Evolutionary conservation across 2,113 vertebrate genomes (phyloP).

Genomic region (Epinephelus cyanopodus): DNA sequence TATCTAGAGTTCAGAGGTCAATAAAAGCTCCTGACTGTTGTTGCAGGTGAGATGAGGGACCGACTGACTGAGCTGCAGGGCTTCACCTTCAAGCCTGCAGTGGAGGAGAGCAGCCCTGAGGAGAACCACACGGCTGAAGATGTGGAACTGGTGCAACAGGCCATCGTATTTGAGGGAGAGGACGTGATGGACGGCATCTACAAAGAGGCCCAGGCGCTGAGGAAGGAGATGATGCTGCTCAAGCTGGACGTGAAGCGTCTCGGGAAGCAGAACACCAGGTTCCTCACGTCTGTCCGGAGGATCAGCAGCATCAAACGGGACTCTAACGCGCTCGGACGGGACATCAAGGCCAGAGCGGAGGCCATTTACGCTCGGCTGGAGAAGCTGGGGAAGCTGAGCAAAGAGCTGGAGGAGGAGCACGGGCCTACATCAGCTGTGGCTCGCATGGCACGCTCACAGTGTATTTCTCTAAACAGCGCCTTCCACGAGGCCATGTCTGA

Average conservation of each 20-base stretch:
- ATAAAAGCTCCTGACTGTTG: slow-evolving; percentile 9
- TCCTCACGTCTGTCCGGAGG: slow-evolving; percentile 96
- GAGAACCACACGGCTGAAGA: slow-evolving; percentile 56
- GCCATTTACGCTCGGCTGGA: slow-evolving; percentile 89
- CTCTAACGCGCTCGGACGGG: slow-evolving; percentile 91
- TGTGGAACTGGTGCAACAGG: slow-evolving; percentile 59
- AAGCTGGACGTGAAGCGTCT: slow-evolving; percentile 90
- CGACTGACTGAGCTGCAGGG: slow-evolving; percentile 88
- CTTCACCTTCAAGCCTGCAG: slow-evolving; percentile 76
- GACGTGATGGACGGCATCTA: slow-evolving; percentile 88
- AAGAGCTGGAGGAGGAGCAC: slow-evolving; percentile 83
- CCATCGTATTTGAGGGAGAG: slow-evolving; percentile 89
- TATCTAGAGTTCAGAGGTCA: not conserved
- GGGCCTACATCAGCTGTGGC: slow-evolving; percentile 86
- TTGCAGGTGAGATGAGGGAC: slow-evolving; percentile 92
- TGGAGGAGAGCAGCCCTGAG: slow-evolving; percentile 20
- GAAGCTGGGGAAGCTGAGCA: slow-evolving; percentile 83
- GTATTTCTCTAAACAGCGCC: slow-evolving; percentile 84
- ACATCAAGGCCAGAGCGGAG: slow-evolving; percentile 92
- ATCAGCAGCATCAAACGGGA: slow-evolving; percentile 98
- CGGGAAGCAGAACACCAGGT: slow-evolving; percentile 93
- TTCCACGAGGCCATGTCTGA: slow-evolving; percentile 92
- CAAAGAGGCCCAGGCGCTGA: slow-evolving; percentile 88
- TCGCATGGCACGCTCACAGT: slow-evolving; percentile 90
- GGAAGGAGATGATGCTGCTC: slow-evolving; percentile 88